These are phyloP conservation scores for Radopholus similis DNA, from an alignment of 1,140 invertebrate genomes.

Conservation along the genomic window DNA sequence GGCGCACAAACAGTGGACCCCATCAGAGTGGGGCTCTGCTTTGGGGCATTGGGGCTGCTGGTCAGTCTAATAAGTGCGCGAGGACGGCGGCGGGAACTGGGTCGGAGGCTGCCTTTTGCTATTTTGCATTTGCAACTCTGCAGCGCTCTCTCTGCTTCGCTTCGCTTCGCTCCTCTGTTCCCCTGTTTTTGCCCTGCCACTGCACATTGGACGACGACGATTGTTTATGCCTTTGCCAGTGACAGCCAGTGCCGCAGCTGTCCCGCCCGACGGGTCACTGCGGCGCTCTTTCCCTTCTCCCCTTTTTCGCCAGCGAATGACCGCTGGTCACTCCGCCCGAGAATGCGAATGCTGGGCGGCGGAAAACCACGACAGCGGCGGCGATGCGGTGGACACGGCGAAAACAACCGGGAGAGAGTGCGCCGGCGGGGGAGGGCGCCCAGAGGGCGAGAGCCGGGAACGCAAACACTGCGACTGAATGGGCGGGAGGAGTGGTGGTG, in stretches of 20 bases:
- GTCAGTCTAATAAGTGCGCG: background rate
- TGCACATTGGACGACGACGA: background rate
- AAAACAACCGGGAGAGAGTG: slow-evolving; percentile 15
- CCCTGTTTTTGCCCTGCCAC: background rate
- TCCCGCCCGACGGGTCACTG: background rate
- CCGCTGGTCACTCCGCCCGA: background rate
- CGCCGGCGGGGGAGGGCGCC: background rate
- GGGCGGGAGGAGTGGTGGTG: background rate
- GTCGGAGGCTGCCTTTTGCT: background rate
- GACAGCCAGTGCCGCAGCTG: slow-evolving; percentile 17
- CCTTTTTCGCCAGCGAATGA: slow-evolving; percentile 1
- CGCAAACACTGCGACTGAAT: background rate
- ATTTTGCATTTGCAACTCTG: background rate
- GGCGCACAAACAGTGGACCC: too few species aligned
- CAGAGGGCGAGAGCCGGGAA: background rate
- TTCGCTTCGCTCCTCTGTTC: background rate
- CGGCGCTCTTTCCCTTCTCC: background rate
- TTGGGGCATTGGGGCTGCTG: background rate
- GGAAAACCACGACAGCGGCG: background rate
- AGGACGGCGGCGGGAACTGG: background rate
- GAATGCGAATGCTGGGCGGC: background rate
- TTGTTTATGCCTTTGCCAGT: slow-evolving; percentile 14
- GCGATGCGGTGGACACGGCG: background rate
- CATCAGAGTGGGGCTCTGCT: too few species aligned
- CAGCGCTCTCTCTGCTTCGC: slow-evolving; percentile 4